Percentiles rank a stretch among this genome's conserved stretches.
phyloP scores from a whole-genome alignment of 2,888 invertebrate genomes.

The Epinotia bilunana region DNA sequence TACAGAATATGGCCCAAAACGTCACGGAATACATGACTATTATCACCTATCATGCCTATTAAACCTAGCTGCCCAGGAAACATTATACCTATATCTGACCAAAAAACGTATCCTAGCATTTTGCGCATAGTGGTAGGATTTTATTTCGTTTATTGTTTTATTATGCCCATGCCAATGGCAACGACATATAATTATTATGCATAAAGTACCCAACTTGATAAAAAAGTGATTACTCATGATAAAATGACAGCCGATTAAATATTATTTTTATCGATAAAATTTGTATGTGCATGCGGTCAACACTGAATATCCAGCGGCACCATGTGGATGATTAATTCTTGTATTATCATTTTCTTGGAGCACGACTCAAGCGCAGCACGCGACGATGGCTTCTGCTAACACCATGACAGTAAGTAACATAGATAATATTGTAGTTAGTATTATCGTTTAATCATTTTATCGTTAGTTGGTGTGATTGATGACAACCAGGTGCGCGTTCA shows the following conservation, averaged over 20 bases:
- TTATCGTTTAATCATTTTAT: slow-evolving; percentile 9
- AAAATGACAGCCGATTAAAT: not conserved
- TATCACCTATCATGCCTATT: no score
- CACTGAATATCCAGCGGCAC: slow-evolving; percentile 20
- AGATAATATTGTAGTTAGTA: not conserved
- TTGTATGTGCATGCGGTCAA: not conserved
- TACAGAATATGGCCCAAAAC: no score
- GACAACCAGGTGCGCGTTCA: not conserved
- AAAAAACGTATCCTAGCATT: no score
- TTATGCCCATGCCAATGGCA: no score
- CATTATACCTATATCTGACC: no score
- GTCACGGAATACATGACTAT: no score
- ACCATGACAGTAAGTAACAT: slow-evolving; percentile 46
- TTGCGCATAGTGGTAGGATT: no score
- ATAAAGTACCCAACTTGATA: no score
- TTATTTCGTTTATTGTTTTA: no score
- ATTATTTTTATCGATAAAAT: slow-evolving; percentile 28
- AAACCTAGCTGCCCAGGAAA: no score
- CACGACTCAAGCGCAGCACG: slow-evolving; percentile 38
- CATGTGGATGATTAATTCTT: slow-evolving; percentile 28
- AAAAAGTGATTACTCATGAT: no score
- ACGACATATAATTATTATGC: no score
- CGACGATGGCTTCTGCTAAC: slow-evolving; percentile 42
- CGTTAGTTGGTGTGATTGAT: not conserved
- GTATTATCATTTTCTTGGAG: slow-evolving; percentile 38